phyloP scores from a whole-genome alignment of 2,797 vertebrate genomes.

The Tiaroga cobitis region DNA sequence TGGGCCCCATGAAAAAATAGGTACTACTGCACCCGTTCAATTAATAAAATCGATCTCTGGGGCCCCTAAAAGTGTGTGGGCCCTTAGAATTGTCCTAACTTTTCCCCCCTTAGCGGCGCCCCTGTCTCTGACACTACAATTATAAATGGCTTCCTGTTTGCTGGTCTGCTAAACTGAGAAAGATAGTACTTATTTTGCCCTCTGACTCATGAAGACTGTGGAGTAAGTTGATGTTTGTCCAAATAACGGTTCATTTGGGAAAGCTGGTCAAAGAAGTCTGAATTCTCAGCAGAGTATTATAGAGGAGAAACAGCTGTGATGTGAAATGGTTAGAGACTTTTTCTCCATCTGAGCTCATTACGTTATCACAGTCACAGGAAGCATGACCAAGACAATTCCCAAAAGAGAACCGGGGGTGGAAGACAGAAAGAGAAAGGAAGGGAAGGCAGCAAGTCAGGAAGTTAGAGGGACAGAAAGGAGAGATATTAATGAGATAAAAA shows the following conservation, averaged over 20 bases:
- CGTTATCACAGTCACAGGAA: conserved; percentile 60
- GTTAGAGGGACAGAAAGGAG: conserved; percentile 3
- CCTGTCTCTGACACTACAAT: conserved; percentile 38
- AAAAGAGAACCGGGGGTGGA: not conserved
- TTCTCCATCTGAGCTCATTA: conserved; percentile 25
- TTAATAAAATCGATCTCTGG: too few species aligned
- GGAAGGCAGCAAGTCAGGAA: conserved; percentile 9
- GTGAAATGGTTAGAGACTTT: conserved; percentile 38
- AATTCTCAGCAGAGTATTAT: conserved; percentile 32
- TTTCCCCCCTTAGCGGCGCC: too few species aligned
- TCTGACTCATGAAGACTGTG: not conserved
- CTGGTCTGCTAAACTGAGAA: not conserved
- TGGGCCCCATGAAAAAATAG: too few species aligned
- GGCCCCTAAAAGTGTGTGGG: too few species aligned
- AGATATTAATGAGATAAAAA: conserved; percentile 7
- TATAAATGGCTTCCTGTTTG: conserved; percentile 53
- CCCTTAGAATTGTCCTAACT: too few species aligned
- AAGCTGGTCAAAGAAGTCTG: conserved; percentile 25
- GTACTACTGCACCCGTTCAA: too few species aligned
- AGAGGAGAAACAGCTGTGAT: conserved; percentile 53
- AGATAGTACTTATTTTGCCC: conserved; percentile 1
- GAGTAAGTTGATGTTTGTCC: conserved; percentile 8
- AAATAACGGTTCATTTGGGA: conserved; percentile 23
- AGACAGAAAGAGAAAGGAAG: conserved; percentile 17
- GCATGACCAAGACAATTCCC: conserved; percentile 51